Percentiles rank a stretch among this genome's conserved stretches.
Conservation (phyloP, 2,113 vertebrate genomes). For the Erpornis zantholeuca region DNA sequence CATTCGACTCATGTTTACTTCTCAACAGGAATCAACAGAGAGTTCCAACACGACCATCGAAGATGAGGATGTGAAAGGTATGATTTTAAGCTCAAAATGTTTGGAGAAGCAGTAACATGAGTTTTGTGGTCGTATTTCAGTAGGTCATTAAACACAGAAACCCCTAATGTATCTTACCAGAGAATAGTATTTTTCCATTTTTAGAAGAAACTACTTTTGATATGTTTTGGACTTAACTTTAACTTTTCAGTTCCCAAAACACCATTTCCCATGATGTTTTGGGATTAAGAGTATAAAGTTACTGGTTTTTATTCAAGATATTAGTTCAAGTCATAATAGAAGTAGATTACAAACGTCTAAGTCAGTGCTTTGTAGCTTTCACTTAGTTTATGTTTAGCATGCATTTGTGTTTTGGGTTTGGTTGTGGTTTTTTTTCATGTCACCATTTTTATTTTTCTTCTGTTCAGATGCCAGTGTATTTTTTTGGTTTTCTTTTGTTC, state of each 20-base stretch:
- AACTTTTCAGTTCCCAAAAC: neutral
- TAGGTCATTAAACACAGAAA: neutral
- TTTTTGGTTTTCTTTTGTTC: neutral
- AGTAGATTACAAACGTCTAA: neutral
- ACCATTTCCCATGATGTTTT: neutral
- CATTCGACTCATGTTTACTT: constrained; percentile 43
- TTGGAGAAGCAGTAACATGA: neutral
- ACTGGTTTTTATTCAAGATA: neutral
- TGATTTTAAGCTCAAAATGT: neutral
- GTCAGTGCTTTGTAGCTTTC: neutral
- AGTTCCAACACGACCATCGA: constrained; percentile 97
- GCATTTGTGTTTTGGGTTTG: neutral
- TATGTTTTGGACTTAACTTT: neutral
- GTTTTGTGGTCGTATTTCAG: neutral
- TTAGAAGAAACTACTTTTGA: neutral
- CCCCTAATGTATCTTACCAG: neutral
- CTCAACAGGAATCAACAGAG: constrained; percentile 92
- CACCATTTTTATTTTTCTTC: constrained; percentile 3
- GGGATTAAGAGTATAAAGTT: neutral
- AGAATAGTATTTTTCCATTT: neutral
- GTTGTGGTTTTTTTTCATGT: neutral
- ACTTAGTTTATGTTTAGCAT: neutral
- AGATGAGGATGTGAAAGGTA: constrained; percentile 98
- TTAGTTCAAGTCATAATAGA: neutral
- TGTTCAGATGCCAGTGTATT: constrained; percentile 53